Percentiles rank a stretch among this genome's conserved stretches.
Evolutionary conservation across 2,113 vertebrate genomes (phyloP).

Genomic region (Cyanocitta stelleri): DNA sequence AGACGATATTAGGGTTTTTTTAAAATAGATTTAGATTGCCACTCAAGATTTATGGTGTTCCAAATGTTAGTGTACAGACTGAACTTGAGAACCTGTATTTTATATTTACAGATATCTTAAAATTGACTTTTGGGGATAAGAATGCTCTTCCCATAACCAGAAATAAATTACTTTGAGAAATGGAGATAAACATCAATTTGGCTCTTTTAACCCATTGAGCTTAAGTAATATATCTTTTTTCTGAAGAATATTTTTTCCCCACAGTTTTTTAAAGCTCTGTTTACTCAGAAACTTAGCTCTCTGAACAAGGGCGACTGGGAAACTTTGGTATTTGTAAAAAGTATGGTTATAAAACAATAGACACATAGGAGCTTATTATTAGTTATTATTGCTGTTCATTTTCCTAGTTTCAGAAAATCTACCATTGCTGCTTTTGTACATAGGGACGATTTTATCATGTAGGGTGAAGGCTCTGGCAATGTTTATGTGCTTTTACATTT

Average conservation of each 20-base stretch:
- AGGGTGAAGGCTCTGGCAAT: not conserved
- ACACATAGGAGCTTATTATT: not conserved
- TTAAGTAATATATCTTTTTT: not conserved
- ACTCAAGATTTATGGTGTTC: not conserved
- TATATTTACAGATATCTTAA: not conserved
- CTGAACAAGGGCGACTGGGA: not conserved
- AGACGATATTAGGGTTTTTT: not conserved
- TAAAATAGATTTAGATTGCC: not conserved
- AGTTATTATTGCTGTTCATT: not conserved
- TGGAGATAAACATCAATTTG: not conserved
- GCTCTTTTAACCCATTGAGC: not conserved
- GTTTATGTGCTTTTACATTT: not conserved
- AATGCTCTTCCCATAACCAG: not conserved
- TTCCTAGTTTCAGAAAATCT: not conserved
- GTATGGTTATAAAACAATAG: not conserved
- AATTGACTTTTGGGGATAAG: not conserved
- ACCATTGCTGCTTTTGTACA: not conserved
- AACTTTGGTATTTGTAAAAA: not conserved
- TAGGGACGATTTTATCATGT: not conserved
- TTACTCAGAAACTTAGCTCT: not conserved
- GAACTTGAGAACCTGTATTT: not conserved
- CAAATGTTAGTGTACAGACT: not conserved
- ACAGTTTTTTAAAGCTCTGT: not conserved
- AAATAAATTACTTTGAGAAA: constrained; percentile 6
- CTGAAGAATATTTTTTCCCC: not conserved